Conservation (phyloP, 1,140 invertebrate species). For the Phocides pigmalion region DNA sequence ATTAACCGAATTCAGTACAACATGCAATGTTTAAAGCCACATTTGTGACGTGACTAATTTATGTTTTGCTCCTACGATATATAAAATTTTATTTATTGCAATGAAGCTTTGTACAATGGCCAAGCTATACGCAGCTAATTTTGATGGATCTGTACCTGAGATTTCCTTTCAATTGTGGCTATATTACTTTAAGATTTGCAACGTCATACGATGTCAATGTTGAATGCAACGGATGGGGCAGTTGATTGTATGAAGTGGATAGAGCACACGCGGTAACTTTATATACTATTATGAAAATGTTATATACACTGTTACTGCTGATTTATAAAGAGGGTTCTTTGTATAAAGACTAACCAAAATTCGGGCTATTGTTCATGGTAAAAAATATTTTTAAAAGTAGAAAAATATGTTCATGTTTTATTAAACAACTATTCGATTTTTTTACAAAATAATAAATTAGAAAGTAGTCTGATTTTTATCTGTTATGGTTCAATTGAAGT, state of each 20-base stretch:
- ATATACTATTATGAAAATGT: neutral
- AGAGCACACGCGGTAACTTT: neutral
- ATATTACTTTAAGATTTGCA: conserved; percentile 24
- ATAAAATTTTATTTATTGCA: conserved; percentile 19
- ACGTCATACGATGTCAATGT: neutral
- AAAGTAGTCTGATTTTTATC: too few relatives aligned
- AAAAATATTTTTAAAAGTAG: too few relatives aligned
- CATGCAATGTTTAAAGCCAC: neutral
- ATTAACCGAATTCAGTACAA: conserved; percentile 1
- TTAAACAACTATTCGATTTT: too few relatives aligned
- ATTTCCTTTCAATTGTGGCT: conserved; percentile 31
- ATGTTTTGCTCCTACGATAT: conserved; percentile 1
- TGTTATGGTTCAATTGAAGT: too few relatives aligned
- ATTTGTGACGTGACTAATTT: conserved; percentile 10
- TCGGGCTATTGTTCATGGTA: too few relatives aligned
- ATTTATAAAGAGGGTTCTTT: too few relatives aligned
- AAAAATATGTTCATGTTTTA: too few relatives aligned
- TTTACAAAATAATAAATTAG: neutral
- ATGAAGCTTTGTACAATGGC: conserved; percentile 20
- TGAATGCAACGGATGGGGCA: neutral
- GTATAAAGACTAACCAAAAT: too few relatives aligned
- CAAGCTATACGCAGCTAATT: conserved; percentile 24
- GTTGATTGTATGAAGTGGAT: neutral
- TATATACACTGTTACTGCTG: neutral
- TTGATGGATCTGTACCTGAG: conserved; percentile 37